phyloP scores from a whole-genome alignment of 2,797 vertebrate genomes.

The Pseudotriccus pelzelni region DNA sequence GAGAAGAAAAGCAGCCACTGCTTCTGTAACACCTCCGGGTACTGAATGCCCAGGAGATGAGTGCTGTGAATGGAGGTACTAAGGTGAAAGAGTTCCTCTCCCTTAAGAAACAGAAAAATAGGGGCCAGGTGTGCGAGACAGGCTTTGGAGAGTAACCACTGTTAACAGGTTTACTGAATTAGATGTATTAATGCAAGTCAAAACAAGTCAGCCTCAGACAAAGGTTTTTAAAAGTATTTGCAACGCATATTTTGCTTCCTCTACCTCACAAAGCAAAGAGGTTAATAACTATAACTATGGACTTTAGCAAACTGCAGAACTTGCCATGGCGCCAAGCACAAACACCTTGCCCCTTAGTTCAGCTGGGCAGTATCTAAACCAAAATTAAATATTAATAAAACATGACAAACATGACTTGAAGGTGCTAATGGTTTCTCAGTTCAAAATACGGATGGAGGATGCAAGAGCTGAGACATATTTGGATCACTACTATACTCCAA shows the following conservation, averaged over 20 bases:
- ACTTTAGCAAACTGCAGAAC: not conserved
- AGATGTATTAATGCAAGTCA: not conserved
- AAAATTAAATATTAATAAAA: conserved; percentile 24
- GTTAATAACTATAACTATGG: not conserved
- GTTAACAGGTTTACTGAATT: not conserved
- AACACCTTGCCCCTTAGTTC: not conserved
- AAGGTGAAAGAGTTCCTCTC: not conserved
- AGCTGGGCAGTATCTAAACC: conserved; percentile 20
- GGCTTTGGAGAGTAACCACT: not conserved
- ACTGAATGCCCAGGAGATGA: not conserved
- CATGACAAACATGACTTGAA: conserved; percentile 36
- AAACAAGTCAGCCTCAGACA: not conserved
- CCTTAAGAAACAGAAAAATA: not conserved
- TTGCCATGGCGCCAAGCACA: not conserved
- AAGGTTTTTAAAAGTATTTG: not conserved
- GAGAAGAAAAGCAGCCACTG: not conserved
- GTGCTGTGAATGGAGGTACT: not conserved
- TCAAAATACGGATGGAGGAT: not conserved
- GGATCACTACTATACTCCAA: conserved; percentile 1
- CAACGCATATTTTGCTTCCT: not conserved
- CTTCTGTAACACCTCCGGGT: not conserved
- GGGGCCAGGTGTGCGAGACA: not conserved
- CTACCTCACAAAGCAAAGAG: not conserved
- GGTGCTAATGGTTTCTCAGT: conserved; percentile 8
- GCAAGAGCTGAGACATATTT: conserved; percentile 1